These are phyloP conservation scores for Parnassius mnemosyne DNA, from an alignment of 2,888 invertebrate species.

Conservation along the genomic window DNA sequence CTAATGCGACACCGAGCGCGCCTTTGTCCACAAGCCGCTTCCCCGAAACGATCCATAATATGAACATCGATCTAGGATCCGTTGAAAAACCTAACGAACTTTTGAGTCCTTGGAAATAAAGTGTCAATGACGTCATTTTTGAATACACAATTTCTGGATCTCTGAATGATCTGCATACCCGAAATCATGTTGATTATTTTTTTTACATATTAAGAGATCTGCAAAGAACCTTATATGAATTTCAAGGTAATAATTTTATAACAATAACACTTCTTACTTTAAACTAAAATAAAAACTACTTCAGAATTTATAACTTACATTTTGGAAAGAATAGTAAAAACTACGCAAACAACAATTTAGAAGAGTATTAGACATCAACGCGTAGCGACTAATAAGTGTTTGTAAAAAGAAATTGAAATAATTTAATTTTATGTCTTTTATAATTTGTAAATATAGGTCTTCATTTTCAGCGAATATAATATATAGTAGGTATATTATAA, in stretches of 20 bases:
- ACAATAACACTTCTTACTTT: too few relatives aligned
- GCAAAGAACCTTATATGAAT: too few relatives aligned
- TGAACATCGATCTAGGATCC: slow-evolving; percentile 38
- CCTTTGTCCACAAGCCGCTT: slow-evolving; percentile 41
- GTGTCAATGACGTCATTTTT: slow-evolving; percentile 14
- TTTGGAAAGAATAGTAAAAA: too few relatives aligned
- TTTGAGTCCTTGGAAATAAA: slow-evolving; percentile 18
- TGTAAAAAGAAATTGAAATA: neutral
- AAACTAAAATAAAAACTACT: too few relatives aligned
- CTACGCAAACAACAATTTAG: neutral
- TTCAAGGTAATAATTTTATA: too few relatives aligned
- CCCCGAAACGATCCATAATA: slow-evolving; percentile 32
- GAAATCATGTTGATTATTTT: too few relatives aligned
- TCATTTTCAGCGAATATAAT: too few relatives aligned
- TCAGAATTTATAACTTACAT: too few relatives aligned
- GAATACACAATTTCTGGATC: neutral
- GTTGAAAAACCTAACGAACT: slow-evolving; percentile 31
- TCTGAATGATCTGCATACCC: neutral
- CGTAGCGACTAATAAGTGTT: slow-evolving; percentile 8
- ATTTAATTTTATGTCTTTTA: neutral
- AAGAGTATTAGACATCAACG: slow-evolving; percentile 34
- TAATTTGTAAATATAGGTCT: neutral
- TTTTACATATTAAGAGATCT: too few relatives aligned
- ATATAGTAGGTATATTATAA: too few relatives aligned
- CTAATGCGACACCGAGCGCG: slow-evolving; percentile 31